phyloP scores from a whole-genome alignment of 2,113 vertebrate genomes.

The Pseudolaguvia tuberculata region DNA sequence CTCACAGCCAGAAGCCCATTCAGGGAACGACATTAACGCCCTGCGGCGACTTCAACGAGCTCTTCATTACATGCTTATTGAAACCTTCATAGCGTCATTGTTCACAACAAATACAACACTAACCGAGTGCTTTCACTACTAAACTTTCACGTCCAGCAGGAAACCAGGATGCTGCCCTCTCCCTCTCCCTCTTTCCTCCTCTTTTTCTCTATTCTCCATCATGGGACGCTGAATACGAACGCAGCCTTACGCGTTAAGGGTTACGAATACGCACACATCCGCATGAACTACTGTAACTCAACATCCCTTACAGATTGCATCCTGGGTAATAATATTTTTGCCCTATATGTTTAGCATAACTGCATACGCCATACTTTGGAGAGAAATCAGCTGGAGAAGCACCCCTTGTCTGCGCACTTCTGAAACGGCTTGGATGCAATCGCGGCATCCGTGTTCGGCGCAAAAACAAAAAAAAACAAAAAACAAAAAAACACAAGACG shows the following conservation, averaged over 20 bases:
- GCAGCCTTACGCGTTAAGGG: background rate
- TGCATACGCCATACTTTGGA: background rate
- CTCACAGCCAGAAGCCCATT: slow-evolving; percentile 24
- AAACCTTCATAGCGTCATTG: slow-evolving; percentile 27
- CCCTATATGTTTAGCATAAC: background rate
- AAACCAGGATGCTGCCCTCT: background rate
- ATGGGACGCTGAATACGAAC: slow-evolving; percentile 21
- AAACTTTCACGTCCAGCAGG: slow-evolving; percentile 33
- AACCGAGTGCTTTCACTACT: background rate
- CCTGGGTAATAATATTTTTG: background rate
- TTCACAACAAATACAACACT: background rate
- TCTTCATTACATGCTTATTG: slow-evolving; percentile 42
- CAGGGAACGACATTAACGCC: slow-evolving; percentile 28
- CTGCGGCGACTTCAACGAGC: slow-evolving; percentile 34
- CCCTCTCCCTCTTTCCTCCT: too few relatives aligned
- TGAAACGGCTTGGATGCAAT: background rate
- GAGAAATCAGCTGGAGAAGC: background rate
- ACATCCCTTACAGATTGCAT: background rate
- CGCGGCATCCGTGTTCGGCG: background rate
- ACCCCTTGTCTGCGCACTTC: background rate
- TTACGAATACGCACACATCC: background rate
- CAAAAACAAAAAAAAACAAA: too few relatives aligned
- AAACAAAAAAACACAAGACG: background rate
- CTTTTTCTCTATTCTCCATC: slow-evolving; percentile 3
- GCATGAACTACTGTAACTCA: background rate